Evolutionary conservation across 2,888 invertebrate genomes (phyloP).

Genomic region (Carabus problematicus): DNA sequence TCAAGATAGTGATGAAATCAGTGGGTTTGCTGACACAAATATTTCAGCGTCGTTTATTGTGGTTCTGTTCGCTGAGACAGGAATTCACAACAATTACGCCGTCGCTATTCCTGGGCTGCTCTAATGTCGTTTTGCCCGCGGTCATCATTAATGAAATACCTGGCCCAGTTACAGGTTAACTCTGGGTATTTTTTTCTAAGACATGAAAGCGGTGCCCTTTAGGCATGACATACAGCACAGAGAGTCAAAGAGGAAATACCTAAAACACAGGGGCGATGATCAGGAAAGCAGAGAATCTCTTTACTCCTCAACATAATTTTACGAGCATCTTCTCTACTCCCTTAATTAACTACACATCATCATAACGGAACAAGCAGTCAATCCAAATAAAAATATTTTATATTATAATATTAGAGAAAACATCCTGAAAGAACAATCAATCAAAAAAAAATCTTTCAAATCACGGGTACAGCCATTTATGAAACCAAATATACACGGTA

Average conservation of each 20-base stretch:
- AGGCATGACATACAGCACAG: conserved; percentile 28
- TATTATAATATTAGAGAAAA: too few species aligned
- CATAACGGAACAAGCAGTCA: too few species aligned
- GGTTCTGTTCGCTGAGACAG: conserved; percentile 11
- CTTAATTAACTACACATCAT: too few species aligned
- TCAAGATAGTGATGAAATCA: conserved; percentile 22
- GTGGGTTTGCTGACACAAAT: conserved; percentile 18
- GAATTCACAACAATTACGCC: conserved; percentile 34
- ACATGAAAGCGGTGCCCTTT: conserved; percentile 34
- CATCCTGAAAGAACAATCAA: too few species aligned
- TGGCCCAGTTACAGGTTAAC: conserved; percentile 44
- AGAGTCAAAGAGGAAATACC: conserved; percentile 29
- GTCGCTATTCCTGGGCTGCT: conserved; percentile 5
- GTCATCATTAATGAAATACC: conserved; percentile 52
- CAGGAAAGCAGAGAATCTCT: neutral
- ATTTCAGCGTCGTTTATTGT: conserved; percentile 25
- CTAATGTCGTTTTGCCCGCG: conserved; percentile 45
- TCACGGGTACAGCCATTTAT: too few species aligned
- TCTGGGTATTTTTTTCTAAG: conserved; percentile 37
- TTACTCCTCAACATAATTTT: neutral
- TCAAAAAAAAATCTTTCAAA: too few species aligned
- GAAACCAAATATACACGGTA: too few species aligned
- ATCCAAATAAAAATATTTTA: too few species aligned
- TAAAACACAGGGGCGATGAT: conserved; percentile 23
- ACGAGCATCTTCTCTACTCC: neutral